Conservation (phyloP, 2,888 invertebrate genomes). For the Iphiclides podalirius region DNA sequence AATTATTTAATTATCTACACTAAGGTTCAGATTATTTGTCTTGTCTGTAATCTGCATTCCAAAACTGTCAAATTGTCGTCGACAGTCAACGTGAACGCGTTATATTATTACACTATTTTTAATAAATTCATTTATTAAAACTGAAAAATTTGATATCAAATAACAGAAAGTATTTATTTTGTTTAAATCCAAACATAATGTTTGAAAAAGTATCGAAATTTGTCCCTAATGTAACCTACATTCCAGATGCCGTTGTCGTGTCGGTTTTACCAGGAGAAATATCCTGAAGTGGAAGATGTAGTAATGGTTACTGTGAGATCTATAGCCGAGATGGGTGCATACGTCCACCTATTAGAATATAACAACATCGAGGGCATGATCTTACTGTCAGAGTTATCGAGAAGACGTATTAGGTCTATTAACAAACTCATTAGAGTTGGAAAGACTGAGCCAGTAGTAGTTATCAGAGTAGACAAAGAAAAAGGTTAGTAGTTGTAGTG, state of each 20-base stretch:
- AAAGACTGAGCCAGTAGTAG: constrained; percentile 99
- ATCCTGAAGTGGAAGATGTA: constrained; percentile 99
- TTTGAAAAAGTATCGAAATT: background rate
- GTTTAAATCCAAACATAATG: background rate
- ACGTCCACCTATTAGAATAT: constrained; percentile 98
- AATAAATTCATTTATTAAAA: constrained; percentile 36
- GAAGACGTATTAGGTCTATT: constrained; percentile 98
- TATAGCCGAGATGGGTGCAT: constrained; percentile 99
- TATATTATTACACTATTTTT: constrained; percentile 60
- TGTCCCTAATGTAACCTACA: constrained; percentile 52
- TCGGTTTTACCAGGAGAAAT: constrained; percentile 98
- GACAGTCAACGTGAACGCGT: constrained; percentile 69
- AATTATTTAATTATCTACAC: too few relatives aligned
- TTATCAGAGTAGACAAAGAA: constrained; percentile 99
- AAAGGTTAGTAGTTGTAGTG: constrained; percentile 91
- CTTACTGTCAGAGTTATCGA: constrained; percentile 96
- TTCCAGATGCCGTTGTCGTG: constrained; percentile 93
- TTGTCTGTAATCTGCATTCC: background rate
- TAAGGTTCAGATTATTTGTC: too few relatives aligned
- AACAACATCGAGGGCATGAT: constrained; percentile 99
- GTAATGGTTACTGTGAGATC: constrained; percentile 99
- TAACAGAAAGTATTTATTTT: constrained; percentile 45
- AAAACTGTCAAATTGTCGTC: constrained; percentile 19
- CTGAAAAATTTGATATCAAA: constrained; percentile 34
- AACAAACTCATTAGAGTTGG: constrained; percentile 99